Evolutionary conservation across 2,888 invertebrate genomes (phyloP), one percentile per base, ranked within the genome.

Genomic region (Scelioninae gen. 1): DNA sequence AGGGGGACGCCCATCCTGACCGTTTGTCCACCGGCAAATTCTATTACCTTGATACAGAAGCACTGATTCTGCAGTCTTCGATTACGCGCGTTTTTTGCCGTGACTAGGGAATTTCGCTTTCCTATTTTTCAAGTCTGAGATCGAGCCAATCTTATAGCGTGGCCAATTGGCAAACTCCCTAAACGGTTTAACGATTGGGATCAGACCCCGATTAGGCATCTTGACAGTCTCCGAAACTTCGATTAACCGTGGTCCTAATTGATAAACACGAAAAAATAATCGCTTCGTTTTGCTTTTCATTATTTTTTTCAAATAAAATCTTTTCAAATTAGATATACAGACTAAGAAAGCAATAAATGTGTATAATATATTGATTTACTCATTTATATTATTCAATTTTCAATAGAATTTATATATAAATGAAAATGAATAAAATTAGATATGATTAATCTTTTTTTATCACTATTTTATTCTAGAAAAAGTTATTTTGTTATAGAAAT

Each of bases 21-120:
- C 45, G 45, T 51, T 77, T 62, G 68, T 69, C 82, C 65, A 82
- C 82, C 83, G 82, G 78, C 82, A 86, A 86, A 85, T 86, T 85
- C 81, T 86, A 85, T 86, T 86, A 86, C 72, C 66, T 40, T 51
- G 60, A 47, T 49, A 81, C 75, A 83, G 86, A 72, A 72, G 72
- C 69, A 53, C 71, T 60, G 82, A 84, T 85, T 86, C 82, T 72
- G 83, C 81, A 65, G 47, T 74, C 47, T 62, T 40, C 60, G 72
- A 47, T 66, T 53, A 40, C 15, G 40, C 9, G 29, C 10, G 6
- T 53, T 66, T 60, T 74, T 74, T 62, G 31, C 16, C 60, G 49
- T 75, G 80, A 81, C 75, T 68, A 68, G 63, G 55, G 58, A 66
- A 56, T 80, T 68, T 79, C 34, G 60, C 29, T 60, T 77, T 45